Conservation (phyloP, 1,140 invertebrate genomes). For the Euschistus heros region DNA sequence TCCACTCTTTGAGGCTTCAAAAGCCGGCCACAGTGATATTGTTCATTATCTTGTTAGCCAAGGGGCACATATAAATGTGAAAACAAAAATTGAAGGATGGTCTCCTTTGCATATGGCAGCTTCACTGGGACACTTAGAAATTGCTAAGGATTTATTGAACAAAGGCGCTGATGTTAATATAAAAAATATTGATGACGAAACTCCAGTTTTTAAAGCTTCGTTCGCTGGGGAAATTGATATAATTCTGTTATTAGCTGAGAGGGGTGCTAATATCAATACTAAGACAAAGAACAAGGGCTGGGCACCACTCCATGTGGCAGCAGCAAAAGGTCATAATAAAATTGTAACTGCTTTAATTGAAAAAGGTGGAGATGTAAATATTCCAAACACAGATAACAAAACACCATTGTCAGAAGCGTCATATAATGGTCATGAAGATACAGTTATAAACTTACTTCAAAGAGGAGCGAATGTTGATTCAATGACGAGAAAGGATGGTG, state of each 20-base stretch:
- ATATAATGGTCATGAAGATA: neutral
- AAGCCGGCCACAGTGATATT: neutral
- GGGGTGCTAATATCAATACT: conserved; percentile 3
- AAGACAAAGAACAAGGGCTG: neutral
- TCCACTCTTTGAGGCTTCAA: neutral
- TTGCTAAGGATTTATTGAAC: neutral
- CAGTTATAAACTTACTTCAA: neutral
- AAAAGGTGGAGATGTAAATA: neutral
- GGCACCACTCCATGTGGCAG: neutral
- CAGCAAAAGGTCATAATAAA: neutral
- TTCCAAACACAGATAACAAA: neutral
- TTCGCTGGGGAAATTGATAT: neutral
- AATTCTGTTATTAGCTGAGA: neutral
- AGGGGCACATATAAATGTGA: neutral
- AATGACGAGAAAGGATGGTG: neutral
- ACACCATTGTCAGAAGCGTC: neutral
- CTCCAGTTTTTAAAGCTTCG: conserved; percentile 5
- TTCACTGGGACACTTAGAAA: neutral
- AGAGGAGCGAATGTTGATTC: neutral
- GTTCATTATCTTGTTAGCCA: neutral
- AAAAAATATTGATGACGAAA: neutral
- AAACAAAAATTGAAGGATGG: neutral
- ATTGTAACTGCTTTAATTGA: neutral
- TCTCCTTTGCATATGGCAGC: neutral
- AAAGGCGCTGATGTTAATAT: neutral